Conservation (phyloP, 2,888 invertebrate species). For the Calameuta pallipes region DNA sequence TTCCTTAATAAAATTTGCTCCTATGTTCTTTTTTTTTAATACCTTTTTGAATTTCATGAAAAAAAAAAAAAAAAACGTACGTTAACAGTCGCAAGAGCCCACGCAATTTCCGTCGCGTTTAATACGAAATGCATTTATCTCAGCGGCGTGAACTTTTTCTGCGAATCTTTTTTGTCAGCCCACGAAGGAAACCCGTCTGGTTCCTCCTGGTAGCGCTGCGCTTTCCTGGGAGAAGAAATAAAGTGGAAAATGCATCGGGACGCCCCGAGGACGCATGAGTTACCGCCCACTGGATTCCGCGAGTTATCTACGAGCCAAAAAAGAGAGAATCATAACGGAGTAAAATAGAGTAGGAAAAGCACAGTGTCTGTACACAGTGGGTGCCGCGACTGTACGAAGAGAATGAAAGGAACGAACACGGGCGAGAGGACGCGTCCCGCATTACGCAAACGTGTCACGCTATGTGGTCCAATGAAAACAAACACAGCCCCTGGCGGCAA, state of each 20-base stretch:
- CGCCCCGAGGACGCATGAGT: slow-evolving; percentile 51
- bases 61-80: slow-evolving; percentile 10
- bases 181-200: not conserved
- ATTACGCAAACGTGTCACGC: slow-evolving; percentile 66
- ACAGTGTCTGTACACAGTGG: not conserved
- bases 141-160: not conserved
- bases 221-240: slow-evolving; percentile 32
- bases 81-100: not conserved
- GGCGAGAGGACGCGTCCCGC: slow-evolving; percentile 45
- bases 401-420: slow-evolving; percentile 43
- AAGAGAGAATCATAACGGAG: not conserved
- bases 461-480: slow-evolving; percentile 66
- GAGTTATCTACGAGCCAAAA: not conserved
- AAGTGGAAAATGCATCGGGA: slow-evolving; percentile 27
- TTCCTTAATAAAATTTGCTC: not conserved
- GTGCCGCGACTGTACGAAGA: slow-evolving; percentile 15
- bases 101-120: not conserved
- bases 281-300: slow-evolving; percentile 56
- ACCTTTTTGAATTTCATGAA: not conserved
- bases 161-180: not conserved
- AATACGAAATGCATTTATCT: not conserved
- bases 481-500: slow-evolving; percentile 53
- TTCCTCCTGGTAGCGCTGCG: not conserved
- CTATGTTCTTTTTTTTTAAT: not conserved
- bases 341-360: not conserved